Percentiles rank a stretch among this genome's conserved stretches.
Conservation (phyloP, 2,113 vertebrate species). For the Thinocorus orbignyianus region DNA sequence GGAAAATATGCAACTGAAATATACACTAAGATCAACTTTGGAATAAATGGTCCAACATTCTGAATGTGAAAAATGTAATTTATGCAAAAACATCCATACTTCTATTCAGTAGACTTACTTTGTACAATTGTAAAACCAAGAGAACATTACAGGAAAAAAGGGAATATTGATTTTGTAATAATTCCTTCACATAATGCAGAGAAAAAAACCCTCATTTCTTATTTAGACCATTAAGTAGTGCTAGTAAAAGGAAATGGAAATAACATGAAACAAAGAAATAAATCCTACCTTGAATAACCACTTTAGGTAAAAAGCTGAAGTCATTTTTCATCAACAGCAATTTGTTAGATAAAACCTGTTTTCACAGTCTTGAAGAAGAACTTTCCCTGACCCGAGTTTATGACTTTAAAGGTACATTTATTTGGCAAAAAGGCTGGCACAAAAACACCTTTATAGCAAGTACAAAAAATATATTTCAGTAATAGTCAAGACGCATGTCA, state of each 20-base stretch:
- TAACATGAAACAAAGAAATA: conserved; percentile 62
- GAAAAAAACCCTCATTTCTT: conserved; percentile 1
- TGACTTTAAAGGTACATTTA: conserved; percentile 21
- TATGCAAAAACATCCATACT: conserved; percentile 62
- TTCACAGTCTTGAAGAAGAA: background rate
- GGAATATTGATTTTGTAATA: conserved; percentile 68
- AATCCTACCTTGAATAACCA: conserved; percentile 49
- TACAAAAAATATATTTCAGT: background rate
- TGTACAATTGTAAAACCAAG: conserved; percentile 53
- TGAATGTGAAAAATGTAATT: conserved; percentile 63
- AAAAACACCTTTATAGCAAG: background rate
- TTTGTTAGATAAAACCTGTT: conserved; percentile 32
- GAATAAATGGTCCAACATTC: conserved; percentile 13
- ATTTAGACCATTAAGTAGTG: conserved; percentile 65
- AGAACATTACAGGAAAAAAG: conserved; percentile 57
- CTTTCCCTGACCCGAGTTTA: conserved; percentile 22
- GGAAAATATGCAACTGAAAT: conserved; percentile 3
- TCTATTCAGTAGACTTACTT: conserved; percentile 67
- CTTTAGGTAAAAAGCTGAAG: conserved; percentile 56
- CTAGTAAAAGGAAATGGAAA: conserved; percentile 61
- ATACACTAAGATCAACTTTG: background rate
- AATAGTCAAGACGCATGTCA: background rate
- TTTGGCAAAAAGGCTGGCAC: background rate
- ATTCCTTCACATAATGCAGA: conserved; percentile 43
- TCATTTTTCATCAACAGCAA: conserved; percentile 49